Percentiles rank a stretch among this genome's conserved stretches.
Conservation (phyloP, 2,888 invertebrate species). For the Plebejus melissa region DNA sequence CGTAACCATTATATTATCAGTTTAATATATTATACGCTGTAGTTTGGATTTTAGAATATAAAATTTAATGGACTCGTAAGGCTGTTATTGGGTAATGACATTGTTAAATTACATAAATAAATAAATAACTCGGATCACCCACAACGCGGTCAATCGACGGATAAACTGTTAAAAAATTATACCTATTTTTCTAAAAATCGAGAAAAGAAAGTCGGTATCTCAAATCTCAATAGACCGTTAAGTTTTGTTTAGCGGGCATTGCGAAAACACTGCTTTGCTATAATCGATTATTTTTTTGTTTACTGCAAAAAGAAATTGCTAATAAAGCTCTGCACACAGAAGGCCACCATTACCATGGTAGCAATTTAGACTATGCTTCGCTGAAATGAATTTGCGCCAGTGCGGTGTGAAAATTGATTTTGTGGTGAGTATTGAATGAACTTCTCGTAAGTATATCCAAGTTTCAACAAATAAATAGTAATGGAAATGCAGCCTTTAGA, state of each 20-base stretch:
- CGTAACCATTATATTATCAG: constrained; percentile 24
- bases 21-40: constrained; percentile 22
- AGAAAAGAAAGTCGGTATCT: background rate
- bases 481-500: background rate
- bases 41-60: background rate
- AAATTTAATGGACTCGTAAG: constrained; percentile 13
- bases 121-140: constrained; percentile 22
- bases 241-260: background rate
- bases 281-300: background rate
- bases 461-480: background rate
- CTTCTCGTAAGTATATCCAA: background rate
- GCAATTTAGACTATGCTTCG: constrained; percentile 7
- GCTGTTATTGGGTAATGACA: constrained; percentile 20
- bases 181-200: background rate
- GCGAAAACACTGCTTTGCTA: background rate
- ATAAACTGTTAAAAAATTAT: constrained; percentile 1
- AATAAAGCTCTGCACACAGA: constrained; percentile 7
- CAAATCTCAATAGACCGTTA: background rate
- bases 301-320: background rate
- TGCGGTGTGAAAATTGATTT: constrained; percentile 19
- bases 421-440: constrained; percentile 12
- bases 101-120: constrained; percentile 19
- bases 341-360: background rate
- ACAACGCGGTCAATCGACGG: background rate
- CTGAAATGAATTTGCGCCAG: constrained; percentile 2